These are phyloP conservation scores for Neuroscelio doddi DNA, from an alignment of 2,888 invertebrate genomes.

Conservation along the genomic window DNA sequence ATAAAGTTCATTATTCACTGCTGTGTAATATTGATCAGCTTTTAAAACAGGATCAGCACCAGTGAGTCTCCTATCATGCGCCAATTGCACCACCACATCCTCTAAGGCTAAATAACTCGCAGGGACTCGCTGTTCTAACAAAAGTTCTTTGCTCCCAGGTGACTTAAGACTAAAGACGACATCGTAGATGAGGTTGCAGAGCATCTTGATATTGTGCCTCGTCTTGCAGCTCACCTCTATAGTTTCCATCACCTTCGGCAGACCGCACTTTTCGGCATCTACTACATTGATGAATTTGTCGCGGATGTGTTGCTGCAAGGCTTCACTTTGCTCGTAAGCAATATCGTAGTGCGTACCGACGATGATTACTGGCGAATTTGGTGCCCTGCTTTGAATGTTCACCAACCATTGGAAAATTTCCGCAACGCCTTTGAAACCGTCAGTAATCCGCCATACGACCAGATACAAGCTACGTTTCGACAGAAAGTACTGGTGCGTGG, in stretches of 20 bases:
- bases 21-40: constrained; percentile 81
- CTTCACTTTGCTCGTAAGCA: constrained; percentile 83
- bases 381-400: constrained; percentile 95
- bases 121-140: constrained; percentile 95
- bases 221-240: constrained; percentile 93
- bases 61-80: constrained; percentile 81
- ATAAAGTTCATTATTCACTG: constrained; percentile 74
- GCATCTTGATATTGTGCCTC: constrained; percentile 88
- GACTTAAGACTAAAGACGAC: constrained; percentile 93
- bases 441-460: constrained; percentile 95
- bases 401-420: constrained; percentile 96
- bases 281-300: constrained; percentile 92
- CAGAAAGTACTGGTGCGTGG: constrained; percentile 98
- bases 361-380: constrained; percentile 96
- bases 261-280: constrained; percentile 95
- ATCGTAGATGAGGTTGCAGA: constrained; percentile 94
- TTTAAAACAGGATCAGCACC: constrained; percentile 87
- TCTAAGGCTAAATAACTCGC: constrained; percentile 96
- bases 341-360: constrained; percentile 97
- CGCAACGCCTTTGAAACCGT: constrained; percentile 90
- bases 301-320: constrained; percentile 90
- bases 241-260: constrained; percentile 93
- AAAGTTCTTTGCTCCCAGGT: constrained; percentile 91
- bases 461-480: constrained; percentile 95
- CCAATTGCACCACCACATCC: constrained; percentile 89